phyloP scores from a whole-genome alignment of 1,140 invertebrate species.

The Elysia chlorotica region DNA sequence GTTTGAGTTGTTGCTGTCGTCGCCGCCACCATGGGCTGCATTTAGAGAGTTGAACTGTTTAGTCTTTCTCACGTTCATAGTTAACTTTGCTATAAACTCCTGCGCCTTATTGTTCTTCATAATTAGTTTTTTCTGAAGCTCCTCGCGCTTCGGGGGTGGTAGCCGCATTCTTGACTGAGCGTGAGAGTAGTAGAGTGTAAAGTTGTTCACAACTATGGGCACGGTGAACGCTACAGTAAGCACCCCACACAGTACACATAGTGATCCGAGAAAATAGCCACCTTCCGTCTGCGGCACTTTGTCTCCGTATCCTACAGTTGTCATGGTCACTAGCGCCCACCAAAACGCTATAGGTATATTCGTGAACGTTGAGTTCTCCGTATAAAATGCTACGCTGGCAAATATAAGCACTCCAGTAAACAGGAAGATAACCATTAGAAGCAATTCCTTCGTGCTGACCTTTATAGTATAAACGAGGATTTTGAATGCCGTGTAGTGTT shows the following conservation, averaged over 20 bases:
- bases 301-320: constrained; percentile 89
- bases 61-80: constrained; percentile 35
- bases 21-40: constrained; percentile 1
- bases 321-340: constrained; percentile 99
- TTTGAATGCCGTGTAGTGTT: constrained; percentile 61
- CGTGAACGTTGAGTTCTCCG: constrained; percentile 52
- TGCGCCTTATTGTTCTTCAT: constrained; percentile 48
- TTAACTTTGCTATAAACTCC: constrained; percentile 44
- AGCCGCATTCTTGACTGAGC: constrained; percentile 56
- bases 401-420: constrained; percentile 60
- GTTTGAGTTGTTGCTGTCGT: constrained; percentile 12
- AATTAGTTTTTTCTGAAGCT: constrained; percentile 47
- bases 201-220: constrained; percentile 97
- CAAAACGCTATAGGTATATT: constrained; percentile 95
- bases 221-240: constrained; percentile 95
- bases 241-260: constrained; percentile 94
- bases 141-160: constrained; percentile 47
- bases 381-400: constrained; percentile 58
- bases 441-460: constrained; percentile 55
- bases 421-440: constrained; percentile 58
- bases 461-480: constrained; percentile 61
- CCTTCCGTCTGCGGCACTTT: constrained; percentile 51
- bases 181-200: constrained; percentile 94
- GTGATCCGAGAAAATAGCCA: constrained; percentile 94
- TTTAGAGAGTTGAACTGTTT: constrained; percentile 26